Base-by-base conservation (phyloP, 2,797 vertebrate genomes). In the Eulemur albifrons region DNA sequence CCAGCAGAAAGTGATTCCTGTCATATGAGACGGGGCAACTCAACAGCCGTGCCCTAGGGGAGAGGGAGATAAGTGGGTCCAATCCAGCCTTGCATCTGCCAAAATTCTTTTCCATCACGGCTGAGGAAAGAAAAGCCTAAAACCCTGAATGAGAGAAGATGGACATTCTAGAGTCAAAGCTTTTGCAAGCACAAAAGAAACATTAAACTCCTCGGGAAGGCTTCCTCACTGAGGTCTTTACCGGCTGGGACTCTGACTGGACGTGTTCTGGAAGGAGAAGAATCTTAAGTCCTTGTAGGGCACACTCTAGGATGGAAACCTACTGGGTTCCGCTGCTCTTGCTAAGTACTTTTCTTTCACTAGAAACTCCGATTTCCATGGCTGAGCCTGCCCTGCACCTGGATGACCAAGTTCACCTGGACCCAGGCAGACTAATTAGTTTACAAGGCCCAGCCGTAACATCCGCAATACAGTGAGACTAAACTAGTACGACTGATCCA, bases 1-100 rank as follows among this genome's bases (percentile, higher is more conserved):
- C 96, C 97, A 93, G 95, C 73, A 96, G 90, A 96, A 94, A 96
- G 89, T 18, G 91, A 91, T 87, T 90, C 79, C 86, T 94, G 96
- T 96, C 97, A 87, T 14, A 67, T 48, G 83, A 95, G 94, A 95
- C 79, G 25, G 84, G 84, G 88, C 95, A 93, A 63, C 70, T 91
- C 61, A 12, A 76, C 10, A 65, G 96, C 73, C 23, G 82, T 43
- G 52, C 87, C 93, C 23, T 20, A 4, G 32, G 90, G 90, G 52
- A 93, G 67, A 67, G 20, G 59, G 35, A 95, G 94, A 96, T 77
- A 90, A 88, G 63, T 45, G 9, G 61, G 45, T 67, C 79, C 72
- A 54, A 61, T 50, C 75, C 69, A 75, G 57, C 52, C 79, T 61
- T 25, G 18, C 69, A 94, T 95, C 88, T 80, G 95, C 94, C 95